Evolutionary conservation across 2,888 invertebrate species (phyloP).

Genomic region (Agrilus biguttatus): DNA sequence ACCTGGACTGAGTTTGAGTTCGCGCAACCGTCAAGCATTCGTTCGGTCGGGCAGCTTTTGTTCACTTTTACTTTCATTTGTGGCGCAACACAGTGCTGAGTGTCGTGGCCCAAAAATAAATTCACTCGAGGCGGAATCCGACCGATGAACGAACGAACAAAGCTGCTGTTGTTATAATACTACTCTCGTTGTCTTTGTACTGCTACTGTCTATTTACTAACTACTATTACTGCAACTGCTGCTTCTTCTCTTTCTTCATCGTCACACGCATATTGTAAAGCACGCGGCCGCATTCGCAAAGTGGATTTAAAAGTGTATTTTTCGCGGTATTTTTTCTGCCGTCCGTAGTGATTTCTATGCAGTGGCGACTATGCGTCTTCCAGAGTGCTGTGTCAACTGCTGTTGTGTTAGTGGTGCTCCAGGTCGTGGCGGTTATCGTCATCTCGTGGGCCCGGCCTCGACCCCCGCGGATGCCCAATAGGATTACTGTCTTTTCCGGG

Average conservation of each 20-base stretch:
- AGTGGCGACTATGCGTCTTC: slow-evolving; percentile 21
- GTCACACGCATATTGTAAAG: slow-evolving; percentile 9
- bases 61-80: slow-evolving; percentile 37
- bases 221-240: not conserved
- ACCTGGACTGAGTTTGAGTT: slow-evolving; percentile 5
- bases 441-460: slow-evolving; percentile 18
- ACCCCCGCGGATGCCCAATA: slow-evolving; percentile 25
- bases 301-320: slow-evolving; percentile 11
- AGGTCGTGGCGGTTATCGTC: too few relatives aligned
- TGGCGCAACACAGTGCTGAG: slow-evolving; percentile 31
- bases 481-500: slow-evolving; percentile 23
- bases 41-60: slow-evolving; percentile 19
- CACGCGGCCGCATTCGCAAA: slow-evolving; percentile 1
- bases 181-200: not conserved
- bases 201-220: not conserved
- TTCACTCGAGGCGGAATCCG: slow-evolving; percentile 26
- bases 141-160: slow-evolving; percentile 11
- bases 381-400: slow-evolving; percentile 23
- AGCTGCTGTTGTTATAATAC: slow-evolving; percentile 1
- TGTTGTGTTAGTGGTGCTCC: slow-evolving; percentile 26
- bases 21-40: slow-evolving; percentile 1
- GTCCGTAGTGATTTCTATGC: slow-evolving; percentile 8
- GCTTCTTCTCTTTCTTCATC: not conserved
- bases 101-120: slow-evolving; percentile 32
- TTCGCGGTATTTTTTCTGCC: slow-evolving; percentile 1